Evolutionary conservation across 2,888 invertebrate genomes (phyloP), one percentile per base, ranked within the genome.

Genomic region (Microctonus hyperodae): DNA sequence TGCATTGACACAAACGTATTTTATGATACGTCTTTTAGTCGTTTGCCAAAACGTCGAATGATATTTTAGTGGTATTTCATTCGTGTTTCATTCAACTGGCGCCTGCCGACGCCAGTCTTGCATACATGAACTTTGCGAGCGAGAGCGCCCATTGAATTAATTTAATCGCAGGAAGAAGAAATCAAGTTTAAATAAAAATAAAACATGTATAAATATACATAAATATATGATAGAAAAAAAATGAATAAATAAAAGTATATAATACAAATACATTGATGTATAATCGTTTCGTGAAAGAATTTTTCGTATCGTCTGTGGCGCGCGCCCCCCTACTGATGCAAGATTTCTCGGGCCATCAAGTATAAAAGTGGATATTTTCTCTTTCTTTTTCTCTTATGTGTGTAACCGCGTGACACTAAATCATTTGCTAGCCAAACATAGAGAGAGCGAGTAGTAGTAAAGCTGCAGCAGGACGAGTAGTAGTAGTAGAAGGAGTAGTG

Each of bases 261-360:
- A 57, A 44, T 73, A 70, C 57, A 72, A 72, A 73, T 74, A 67
- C 73, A 74, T 74, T 72, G 70, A 71, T 74, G 72, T 76, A 75
- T 77, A 72, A 78, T 75, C 74, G 76, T 78, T 80, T 80, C 82
- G 83, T 80, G 83, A 81, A 79, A 73, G 82, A 83, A 83, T 82
- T 81, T 79, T 74, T 69, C 73, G 67, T 64, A 67, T 60, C 64
- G 59, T 50, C 56, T 59, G 71, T 65, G 72, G 68, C 64, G 69
- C 72, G 61, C 70, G 73, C 68, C 77, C 79, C 80, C 81, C 79
- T 69, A 77, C 77, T 75, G 81, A 69, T 75, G 71, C 64, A 67
- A 72, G 72, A 75, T 77, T 76, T 76, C 75, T 75, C 71, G 73
- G 73, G 71, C 73, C 75, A 77, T 79, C 79, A 75, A 78, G 74